Percentiles rank a stretch among this genome's conserved stretches.
Conservation (phyloP, 2,888 invertebrate genomes). For the Steromphala cineraria region DNA sequence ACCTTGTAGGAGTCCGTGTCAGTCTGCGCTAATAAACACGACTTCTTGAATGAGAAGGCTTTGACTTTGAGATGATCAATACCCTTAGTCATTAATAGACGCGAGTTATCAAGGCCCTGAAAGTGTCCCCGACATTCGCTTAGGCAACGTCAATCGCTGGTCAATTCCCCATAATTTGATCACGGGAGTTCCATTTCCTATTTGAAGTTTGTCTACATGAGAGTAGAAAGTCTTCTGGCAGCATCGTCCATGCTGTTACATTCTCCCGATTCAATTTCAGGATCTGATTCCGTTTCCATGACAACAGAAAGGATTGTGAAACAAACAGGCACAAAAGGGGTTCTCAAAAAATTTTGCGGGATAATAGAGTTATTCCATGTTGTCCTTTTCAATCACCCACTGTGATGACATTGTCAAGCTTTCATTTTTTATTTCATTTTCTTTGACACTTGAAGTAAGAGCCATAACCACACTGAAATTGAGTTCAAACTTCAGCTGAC, state of each 20-base stretch:
- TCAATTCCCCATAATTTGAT: conserved; percentile 23
- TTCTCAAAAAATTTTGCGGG: not conserved
- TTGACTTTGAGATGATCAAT: not conserved
- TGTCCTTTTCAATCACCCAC: not conserved
- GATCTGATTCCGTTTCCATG: not conserved
- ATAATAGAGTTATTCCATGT: conserved; percentile 1
- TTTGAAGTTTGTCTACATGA: conserved; percentile 19
- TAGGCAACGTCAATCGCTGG: conserved; percentile 9
- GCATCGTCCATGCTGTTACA: not conserved
- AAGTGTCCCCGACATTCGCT: not conserved
- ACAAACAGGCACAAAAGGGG: not conserved
- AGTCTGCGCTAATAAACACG: not conserved
- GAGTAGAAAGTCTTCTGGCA: not conserved
- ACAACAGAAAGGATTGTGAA: not conserved
- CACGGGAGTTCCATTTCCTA: conserved; percentile 9
- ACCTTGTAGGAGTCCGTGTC: not conserved
- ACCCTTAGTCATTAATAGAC: not conserved
- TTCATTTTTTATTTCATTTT: not conserved
- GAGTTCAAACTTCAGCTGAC: not conserved
- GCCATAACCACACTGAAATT: not conserved
- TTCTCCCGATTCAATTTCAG: conserved; percentile 9
- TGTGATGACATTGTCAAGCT: not conserved
- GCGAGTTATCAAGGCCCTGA: not conserved
- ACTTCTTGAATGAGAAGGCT: not conserved
- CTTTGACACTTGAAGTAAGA: not conserved